phyloP scores from a whole-genome alignment of 2,113 vertebrate genomes.

The Anarrhichthys ocellatus region DNA sequence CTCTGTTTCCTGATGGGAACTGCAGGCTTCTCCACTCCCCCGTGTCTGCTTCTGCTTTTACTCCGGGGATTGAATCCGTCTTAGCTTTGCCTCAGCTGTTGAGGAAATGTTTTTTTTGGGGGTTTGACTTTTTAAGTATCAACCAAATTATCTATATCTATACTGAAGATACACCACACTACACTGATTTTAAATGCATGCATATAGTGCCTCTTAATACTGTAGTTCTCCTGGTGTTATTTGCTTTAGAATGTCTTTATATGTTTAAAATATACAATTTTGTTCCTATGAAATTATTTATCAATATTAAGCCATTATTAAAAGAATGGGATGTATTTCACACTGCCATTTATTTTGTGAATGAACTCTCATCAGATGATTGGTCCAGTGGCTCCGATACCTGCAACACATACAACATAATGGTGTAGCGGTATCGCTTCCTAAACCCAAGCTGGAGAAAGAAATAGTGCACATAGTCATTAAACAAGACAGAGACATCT shows the following conservation, averaged over 20 bases:
- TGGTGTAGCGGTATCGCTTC: background rate
- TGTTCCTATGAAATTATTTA: background rate
- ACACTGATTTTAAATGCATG: background rate
- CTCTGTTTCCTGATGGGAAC: slow-evolving; percentile 67
- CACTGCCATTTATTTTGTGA: background rate
- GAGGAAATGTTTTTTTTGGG: slow-evolving; percentile 13
- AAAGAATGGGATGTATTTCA: background rate
- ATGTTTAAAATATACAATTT: background rate
- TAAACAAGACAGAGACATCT: slow-evolving; percentile 37
- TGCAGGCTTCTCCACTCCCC: slow-evolving; percentile 57
- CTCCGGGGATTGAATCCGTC: slow-evolving; percentile 52
- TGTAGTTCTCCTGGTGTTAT: background rate
- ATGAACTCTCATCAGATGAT: background rate
- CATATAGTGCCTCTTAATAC: background rate
- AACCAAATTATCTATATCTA: slow-evolving; percentile 3
- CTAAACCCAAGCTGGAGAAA: background rate
- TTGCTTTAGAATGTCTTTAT: background rate
- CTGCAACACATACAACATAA: background rate
- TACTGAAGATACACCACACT: background rate
- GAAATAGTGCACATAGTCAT: slow-evolving; percentile 22
- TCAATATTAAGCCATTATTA: background rate
- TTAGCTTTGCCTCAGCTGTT: slow-evolving; percentile 42
- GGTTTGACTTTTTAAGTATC: slow-evolving; percentile 25
- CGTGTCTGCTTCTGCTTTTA: slow-evolving; percentile 55
- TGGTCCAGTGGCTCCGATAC: background rate